A percentile compares a stretch with the other conserved stretches of the same genome.
Conservation (phyloP, 2,888 invertebrate species). For the Drosophila macrothrix region DNA sequence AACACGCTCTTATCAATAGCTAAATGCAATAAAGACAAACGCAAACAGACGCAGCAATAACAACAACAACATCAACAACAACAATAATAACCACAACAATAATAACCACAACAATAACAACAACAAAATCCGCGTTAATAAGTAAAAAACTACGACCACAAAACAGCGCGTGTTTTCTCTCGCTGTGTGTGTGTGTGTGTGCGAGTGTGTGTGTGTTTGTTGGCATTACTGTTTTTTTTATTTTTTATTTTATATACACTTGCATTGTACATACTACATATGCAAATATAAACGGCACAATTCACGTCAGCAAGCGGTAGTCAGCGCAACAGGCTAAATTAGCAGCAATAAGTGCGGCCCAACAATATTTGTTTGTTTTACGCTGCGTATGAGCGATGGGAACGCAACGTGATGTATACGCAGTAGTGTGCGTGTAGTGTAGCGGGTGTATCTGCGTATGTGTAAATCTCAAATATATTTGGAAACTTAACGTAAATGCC, state of each 20-base stretch:
- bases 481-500: neutral
- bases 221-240: neutral
- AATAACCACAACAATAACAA: neutral
- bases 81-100: accelerated
- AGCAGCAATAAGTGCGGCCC: slow-evolving; percentile 25
- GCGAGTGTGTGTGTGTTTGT: neutral
- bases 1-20: slow-evolving; percentile 24
- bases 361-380: slow-evolving; percentile 1
- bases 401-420: slow-evolving; percentile 16
- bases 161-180: slow-evolving; percentile 30
- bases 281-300: slow-evolving; percentile 5
- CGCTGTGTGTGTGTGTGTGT: neutral
- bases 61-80: neutral
- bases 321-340: slow-evolving; percentile 24
- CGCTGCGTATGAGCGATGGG: slow-evolving; percentile 39
- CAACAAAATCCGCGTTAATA: slow-evolving; percentile 7
- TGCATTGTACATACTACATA: slow-evolving; percentile 1
- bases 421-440: neutral
- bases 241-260: neutral
- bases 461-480: neutral
- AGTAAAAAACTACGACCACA: slow-evolving; percentile 5
- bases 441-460: neutral
- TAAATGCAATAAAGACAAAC: slow-evolving; percentile 38
- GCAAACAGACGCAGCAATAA: slow-evolving; percentile 8
- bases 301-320: slow-evolving; percentile 5